Evolutionary conservation across 1,140 invertebrate species (phyloP), one percentile per base, ranked within the genome.

Genomic region (Drosophila nikananu): DNA sequence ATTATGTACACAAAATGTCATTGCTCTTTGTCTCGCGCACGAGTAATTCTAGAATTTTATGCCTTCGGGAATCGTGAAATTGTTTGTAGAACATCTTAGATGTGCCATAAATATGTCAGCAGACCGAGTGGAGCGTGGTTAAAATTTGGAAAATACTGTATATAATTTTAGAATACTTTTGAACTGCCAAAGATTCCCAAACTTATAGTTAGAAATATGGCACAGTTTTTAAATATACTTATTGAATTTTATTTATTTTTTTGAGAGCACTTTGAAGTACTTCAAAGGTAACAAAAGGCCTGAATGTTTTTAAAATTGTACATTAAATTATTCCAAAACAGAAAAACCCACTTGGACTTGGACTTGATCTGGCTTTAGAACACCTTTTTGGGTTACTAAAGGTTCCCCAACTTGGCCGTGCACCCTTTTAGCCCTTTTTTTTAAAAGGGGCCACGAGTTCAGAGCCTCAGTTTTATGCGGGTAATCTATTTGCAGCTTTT

Each of bases 1-100:
- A 64, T 75, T 75, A 75, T 75, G 70, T 75, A 75, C 59, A 75
- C 72, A 75, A 51, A 25, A 75, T 64, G 72, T 73, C 70, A 73
- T 59, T 73, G 67, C 70, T 72, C 67, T 52, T 73, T 73, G 67
- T 51, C 27, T 59, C 49, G 21, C 23, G 13, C 17, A 21, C 9
- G 30, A 62, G 71, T 54, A 75, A 66, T 77, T 75, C 39, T 66
- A n/a, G 15, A 17, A 37, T 71, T 71, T 71, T 23, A 71, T 73
- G 67, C 67, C 54, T 21, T 32, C 42, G 21, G 30, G 13, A 37
- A 66, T 63, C 17, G n/a, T 63, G 32, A 35, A 68, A 68, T 35
- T 68, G 67, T 73, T 61, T 73, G 70, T 73, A 60, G 37, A 73
- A 61, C 67, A 61, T 60, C 67, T 30, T 12, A 44, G 46, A 51